A percentile compares a stretch with the other conserved stretches of the same genome.
These are phyloP conservation scores for Alectoris magna DNA, from an alignment of 2,797 vertebrate genomes.

Conservation along the genomic window DNA sequence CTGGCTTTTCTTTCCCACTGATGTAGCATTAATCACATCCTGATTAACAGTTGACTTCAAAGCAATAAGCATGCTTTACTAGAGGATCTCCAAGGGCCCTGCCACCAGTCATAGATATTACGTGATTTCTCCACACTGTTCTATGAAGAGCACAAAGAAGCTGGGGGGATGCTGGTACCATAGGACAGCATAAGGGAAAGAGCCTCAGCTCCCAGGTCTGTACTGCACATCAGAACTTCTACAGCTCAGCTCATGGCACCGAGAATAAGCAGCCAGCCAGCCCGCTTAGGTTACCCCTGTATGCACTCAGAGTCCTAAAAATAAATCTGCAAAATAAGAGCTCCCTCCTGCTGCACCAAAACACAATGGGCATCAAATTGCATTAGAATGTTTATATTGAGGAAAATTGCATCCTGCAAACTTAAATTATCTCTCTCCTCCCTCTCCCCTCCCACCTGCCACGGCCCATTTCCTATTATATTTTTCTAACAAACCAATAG, in stretches of 20 bases:
- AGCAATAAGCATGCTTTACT: background rate
- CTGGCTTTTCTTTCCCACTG: background rate
- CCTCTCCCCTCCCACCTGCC: slow-evolving; percentile 75
- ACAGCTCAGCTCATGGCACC: background rate
- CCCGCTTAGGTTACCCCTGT: background rate
- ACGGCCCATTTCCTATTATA: slow-evolving; percentile 80
- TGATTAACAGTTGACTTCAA: background rate
- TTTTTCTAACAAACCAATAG: slow-evolving; percentile 91
- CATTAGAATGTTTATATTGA: slow-evolving; percentile 95
- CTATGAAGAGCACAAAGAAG: background rate
- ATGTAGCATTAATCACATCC: slow-evolving; percentile 2
- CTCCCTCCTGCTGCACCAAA: slow-evolving; percentile 77
- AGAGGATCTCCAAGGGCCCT: background rate
- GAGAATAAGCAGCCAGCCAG: background rate
- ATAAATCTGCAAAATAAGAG: slow-evolving; percentile 64
- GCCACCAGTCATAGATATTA: background rate
- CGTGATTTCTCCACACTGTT: background rate
- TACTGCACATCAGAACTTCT: background rate
- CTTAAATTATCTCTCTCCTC: slow-evolving; percentile 83
- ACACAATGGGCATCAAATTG: slow-evolving; percentile 90
- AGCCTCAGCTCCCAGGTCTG: background rate
- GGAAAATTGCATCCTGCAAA: slow-evolving; percentile 96
- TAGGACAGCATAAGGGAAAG: rapidly evolving
- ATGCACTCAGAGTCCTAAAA: slow-evolving; percentile 34
- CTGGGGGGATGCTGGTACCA: background rate